A percentile compares a stretch with the other conserved stretches of the same genome.
Conservation (phyloP, 2,797 vertebrate genomes). For the Simalia tracyae region DNA sequence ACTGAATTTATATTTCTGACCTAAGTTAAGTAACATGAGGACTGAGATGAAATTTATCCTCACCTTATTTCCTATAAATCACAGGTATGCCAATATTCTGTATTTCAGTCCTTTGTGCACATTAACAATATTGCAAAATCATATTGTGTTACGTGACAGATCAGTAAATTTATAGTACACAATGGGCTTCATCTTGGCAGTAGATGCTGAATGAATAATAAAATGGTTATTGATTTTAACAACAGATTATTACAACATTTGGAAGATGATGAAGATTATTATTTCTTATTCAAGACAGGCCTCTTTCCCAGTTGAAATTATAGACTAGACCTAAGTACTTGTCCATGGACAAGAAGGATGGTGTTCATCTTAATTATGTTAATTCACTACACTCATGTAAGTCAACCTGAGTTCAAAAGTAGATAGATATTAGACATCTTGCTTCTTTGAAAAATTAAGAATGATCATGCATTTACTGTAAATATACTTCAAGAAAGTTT, state of each 20-base stretch:
- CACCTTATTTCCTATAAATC: constrained; percentile 67
- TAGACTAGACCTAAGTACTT: constrained; percentile 47
- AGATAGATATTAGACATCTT: constrained; percentile 38
- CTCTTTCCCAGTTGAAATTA: constrained; percentile 51
- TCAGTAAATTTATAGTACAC: constrained; percentile 60
- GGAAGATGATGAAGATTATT: constrained; percentile 41
- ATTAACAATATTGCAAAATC: constrained; percentile 69
- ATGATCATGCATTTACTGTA: background rate
- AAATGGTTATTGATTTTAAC: constrained; percentile 71
- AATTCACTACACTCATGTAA: constrained; percentile 29
- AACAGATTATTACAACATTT: constrained; percentile 67
- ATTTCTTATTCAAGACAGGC: constrained; percentile 46
- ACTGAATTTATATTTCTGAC: constrained; percentile 66
- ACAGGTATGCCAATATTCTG: constrained; percentile 61
- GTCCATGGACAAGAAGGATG: constrained; percentile 42
- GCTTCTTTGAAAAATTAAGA: constrained; percentile 41
- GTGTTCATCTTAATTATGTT: constrained; percentile 58
- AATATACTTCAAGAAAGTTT: constrained; percentile 20
- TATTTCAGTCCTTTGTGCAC: constrained; percentile 64
- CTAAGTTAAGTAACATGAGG: constrained; percentile 53
- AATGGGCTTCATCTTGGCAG: constrained; percentile 57
- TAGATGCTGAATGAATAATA: constrained; percentile 65
- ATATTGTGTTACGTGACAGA: constrained; percentile 61
- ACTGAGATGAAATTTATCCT: constrained; percentile 54
- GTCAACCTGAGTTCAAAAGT: constrained; percentile 59